Conservation (phyloP, 2,888 invertebrate species). For the Bhutanitis thaidina region DNA sequence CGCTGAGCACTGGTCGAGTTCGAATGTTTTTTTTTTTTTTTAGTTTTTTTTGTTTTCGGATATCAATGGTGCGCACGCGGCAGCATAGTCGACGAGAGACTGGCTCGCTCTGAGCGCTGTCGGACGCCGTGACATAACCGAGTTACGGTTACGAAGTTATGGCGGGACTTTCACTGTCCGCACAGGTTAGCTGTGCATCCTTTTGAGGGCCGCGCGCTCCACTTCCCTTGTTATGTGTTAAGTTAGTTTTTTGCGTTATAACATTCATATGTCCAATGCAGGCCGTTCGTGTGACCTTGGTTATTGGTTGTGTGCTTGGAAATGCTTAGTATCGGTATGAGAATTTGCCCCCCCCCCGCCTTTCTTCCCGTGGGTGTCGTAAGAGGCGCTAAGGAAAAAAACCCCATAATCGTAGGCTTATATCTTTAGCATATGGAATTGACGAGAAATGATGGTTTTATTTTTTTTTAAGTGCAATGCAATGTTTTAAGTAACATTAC, state of each 20-base stretch:
- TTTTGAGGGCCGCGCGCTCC: slow-evolving; percentile 37
- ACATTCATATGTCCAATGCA: slow-evolving; percentile 5
- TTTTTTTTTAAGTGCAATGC: too few relatives aligned
- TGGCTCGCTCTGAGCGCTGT: slow-evolving; percentile 41
- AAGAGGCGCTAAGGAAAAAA: too few relatives aligned
- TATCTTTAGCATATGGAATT: too few relatives aligned
- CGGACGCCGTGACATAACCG: slow-evolving; percentile 66
- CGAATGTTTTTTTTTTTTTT: slow-evolving; percentile 28
- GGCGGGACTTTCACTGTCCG: slow-evolving; percentile 64
- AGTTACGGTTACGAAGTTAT: slow-evolving; percentile 62
- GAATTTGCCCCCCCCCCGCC: too few relatives aligned
- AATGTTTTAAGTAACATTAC: too few relatives aligned
- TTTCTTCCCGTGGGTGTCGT: too few relatives aligned
- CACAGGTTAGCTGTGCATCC: slow-evolving; percentile 39
- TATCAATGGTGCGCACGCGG: slow-evolving; percentile 57
- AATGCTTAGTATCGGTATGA: too few relatives aligned
- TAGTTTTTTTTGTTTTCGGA: slow-evolving; percentile 26
- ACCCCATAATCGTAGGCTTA: too few relatives aligned
- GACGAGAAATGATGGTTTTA: too few relatives aligned
- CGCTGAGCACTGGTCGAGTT: slow-evolving; percentile 22
- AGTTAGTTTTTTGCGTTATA: slow-evolving; percentile 4
- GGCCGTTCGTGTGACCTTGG: slow-evolving; percentile 13
- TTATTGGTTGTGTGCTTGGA: not conserved
- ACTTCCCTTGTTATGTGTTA: slow-evolving; percentile 27
- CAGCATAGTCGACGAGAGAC: slow-evolving; percentile 59